Base-by-base conservation (phyloP, 37 sponge, comb jelly and placozoan species). In the Cladorhizidae sp. region DNA sequence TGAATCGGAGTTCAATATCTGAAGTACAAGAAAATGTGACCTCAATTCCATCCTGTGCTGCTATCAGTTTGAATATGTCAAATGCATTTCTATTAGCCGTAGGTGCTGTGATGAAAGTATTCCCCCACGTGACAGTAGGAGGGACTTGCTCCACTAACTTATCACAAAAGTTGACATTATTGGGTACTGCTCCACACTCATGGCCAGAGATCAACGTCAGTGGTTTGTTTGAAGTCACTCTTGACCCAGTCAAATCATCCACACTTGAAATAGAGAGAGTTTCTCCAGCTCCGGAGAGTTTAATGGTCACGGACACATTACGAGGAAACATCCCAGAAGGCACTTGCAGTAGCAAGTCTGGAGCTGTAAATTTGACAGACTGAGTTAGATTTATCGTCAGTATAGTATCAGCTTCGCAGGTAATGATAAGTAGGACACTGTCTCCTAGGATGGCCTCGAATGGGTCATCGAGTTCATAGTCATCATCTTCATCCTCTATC, bases 101-200 rank as follows among this genome's bases (percentile, higher is more conserved):
- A 36, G 79, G 39, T 18, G 72, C 62, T 49, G 62, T 78, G 74
- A 76, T 42, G 67, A 85, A 85, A 18, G 45, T 56, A 45, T 69
- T 85, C 25, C 85, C 85, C 85, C 85, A 85, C 23, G 73, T 78
- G 28, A 71, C 55, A 49, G 85, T 85, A 20, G 85, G 85, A 40
- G 85, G 85, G 0, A 85, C 41, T 56, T 85, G 85, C 63, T 85
- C 85, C 23, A 78, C 56, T 5, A 85, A 0, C 0, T 85, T 78
- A 56, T 85, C 79, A 76, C 85, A 85, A 23, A 26, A 71, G n/a
- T n/a, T n/a, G 15, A 77, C 31, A 45, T 50, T 26, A n/a, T 40
- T 8, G 0, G 85, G 85, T 22, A 85, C 28, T 15, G 29, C 70
- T 36, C 85, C 85, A 77, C 85, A 85, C 54, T 85, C 79, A 61